Evolutionary conservation across 2,888 invertebrate species (phyloP).

Genomic region (Drosophila siamana): DNA sequence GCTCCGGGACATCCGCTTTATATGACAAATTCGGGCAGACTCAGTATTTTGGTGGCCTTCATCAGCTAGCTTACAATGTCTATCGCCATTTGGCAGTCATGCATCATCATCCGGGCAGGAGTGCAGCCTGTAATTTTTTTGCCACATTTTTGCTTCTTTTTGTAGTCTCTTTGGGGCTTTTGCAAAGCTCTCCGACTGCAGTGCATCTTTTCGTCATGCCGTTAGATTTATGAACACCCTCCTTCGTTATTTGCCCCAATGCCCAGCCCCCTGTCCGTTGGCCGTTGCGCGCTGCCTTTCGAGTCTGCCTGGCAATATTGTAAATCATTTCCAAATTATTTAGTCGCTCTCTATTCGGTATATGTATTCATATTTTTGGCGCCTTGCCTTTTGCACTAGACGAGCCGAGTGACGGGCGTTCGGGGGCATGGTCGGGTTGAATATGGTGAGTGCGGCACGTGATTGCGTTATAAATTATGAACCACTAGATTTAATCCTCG

Average conservation of each 20-base stretch:
- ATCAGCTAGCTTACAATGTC: slow-evolving; percentile 13
- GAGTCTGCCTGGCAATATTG: slow-evolving; percentile 66
- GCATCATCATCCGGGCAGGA: slow-evolving; percentile 67
- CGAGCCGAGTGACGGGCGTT: not conserved
- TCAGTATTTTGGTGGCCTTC: not conserved
- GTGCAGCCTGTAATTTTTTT: slow-evolving; percentile 41
- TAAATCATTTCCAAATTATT: slow-evolving; percentile 82
- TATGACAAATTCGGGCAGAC: slow-evolving; percentile 46
- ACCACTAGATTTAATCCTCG: slow-evolving; percentile 58
- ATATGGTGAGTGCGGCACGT: slow-evolving; percentile 67
- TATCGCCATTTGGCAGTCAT: slow-evolving; percentile 53
- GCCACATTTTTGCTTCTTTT: slow-evolving; percentile 17
- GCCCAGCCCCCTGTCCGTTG: not conserved
- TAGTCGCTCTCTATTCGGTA: slow-evolving; percentile 72
- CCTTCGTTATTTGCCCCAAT: not conserved
- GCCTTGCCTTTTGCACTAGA: slow-evolving; percentile 50
- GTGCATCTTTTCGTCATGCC: slow-evolving; percentile 80
- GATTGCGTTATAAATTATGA: slow-evolving; percentile 81
- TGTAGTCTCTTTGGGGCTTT: slow-evolving; percentile 13
- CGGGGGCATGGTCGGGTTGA: slow-evolving; percentile 1
- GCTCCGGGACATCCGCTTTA: slow-evolving; percentile 58
- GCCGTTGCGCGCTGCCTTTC: slow-evolving; percentile 5
- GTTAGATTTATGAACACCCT: slow-evolving; percentile 73
- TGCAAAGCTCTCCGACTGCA: slow-evolving; percentile 47
- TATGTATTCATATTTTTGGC: slow-evolving; percentile 76